phyloP scores from a whole-genome alignment of 2,888 invertebrate genomes.

The Eupithecia pulchellata region DNA sequence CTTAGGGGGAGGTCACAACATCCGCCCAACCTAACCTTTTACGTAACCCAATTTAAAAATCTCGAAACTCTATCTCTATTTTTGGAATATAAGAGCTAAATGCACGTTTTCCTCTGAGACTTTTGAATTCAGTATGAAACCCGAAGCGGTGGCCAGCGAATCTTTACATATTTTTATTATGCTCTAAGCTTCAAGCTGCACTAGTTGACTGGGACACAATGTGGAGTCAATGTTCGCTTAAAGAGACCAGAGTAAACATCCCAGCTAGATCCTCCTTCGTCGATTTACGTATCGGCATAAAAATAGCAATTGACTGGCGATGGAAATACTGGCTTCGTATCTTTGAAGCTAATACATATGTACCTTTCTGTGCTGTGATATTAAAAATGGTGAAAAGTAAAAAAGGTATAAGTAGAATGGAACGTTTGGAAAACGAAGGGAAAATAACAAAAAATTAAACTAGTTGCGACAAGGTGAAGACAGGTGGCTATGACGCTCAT shows the following conservation, averaged over 20 bases:
- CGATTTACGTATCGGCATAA: neutral
- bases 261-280: constrained; percentile 1
- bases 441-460: no score
- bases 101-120: constrained; percentile 12
- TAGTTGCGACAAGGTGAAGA: no score
- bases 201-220: constrained; percentile 30
- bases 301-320: neutral
- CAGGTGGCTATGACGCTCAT: no score
- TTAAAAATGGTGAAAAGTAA: no score
- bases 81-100: neutral
- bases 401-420: no score
- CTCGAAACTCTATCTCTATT: neutral
- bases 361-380: no score
- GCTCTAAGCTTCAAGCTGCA: constrained; percentile 24
- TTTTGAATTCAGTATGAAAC: constrained; percentile 21
- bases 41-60: neutral
- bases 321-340: neutral
- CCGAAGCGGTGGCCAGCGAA: constrained; percentile 27
- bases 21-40: no score
- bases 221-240: constrained; percentile 23
- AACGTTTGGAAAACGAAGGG: no score
- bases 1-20: no score
- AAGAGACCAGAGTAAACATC: constrained; percentile 22
- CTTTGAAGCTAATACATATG: no score
- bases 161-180: constrained; percentile 37